Evolutionary conservation across 2,797 vertebrate genomes (phyloP).

Genomic region (Pseudochirops cupreus): DNA sequence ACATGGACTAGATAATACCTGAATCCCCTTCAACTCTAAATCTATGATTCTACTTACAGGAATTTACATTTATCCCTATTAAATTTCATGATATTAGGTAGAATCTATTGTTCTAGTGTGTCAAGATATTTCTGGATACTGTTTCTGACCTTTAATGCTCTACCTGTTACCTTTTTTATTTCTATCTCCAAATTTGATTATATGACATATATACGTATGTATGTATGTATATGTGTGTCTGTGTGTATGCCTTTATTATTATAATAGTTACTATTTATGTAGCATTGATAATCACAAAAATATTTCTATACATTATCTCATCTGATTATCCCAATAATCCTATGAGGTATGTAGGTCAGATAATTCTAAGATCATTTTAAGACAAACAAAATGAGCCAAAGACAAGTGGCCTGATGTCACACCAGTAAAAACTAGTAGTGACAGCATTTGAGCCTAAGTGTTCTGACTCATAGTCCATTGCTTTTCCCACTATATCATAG

Average conservation of each 20-base stretch:
- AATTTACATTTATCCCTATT: neutral
- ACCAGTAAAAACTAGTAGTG: neutral
- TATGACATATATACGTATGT: neutral
- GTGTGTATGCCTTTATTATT: neutral
- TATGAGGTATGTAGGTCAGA: neutral
- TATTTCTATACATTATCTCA: neutral
- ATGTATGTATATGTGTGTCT: too few relatives aligned
- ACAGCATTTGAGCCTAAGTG: neutral
- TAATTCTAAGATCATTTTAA: neutral
- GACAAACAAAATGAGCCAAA: neutral
- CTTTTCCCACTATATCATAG: neutral
- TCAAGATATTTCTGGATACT: neutral
- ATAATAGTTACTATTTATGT: neutral
- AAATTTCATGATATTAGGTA: neutral
- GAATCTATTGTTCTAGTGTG: neutral
- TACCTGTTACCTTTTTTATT: neutral
- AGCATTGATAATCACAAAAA: neutral
- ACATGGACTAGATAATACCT: neutral
- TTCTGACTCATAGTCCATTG: neutral
- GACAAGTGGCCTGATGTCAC: neutral
- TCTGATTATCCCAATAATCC: neutral
- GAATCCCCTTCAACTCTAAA: neutral
- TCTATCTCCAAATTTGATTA: neutral
- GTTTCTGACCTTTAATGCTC: neutral
- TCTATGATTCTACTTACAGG: neutral